Conservation (phyloP, 2,888 invertebrate genomes). For the Habroteleia sp. region DNA sequence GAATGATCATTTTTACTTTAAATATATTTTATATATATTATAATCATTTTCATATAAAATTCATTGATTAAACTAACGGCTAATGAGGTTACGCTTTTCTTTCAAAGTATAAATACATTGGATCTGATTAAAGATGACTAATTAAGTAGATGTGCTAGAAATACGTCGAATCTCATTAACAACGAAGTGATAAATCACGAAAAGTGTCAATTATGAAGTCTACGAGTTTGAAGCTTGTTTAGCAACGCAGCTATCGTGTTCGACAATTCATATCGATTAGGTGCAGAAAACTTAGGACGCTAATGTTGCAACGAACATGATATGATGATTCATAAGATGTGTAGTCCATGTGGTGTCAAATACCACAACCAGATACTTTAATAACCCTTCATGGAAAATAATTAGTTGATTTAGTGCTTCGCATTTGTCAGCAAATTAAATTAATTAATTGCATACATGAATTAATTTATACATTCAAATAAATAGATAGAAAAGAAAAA, state of each 20-base stretch:
- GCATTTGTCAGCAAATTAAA: conserved; percentile 33
- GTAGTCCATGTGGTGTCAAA: conserved; percentile 65
- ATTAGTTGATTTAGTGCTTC: conserved; percentile 75
- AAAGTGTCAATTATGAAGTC: conserved; percentile 55
- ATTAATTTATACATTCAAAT: too few species aligned
- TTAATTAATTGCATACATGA: too few species aligned
- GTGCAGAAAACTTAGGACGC: conserved; percentile 9
- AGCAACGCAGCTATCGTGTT: conserved; percentile 27
- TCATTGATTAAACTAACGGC: too few species aligned
- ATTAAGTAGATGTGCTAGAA: conserved; percentile 22
- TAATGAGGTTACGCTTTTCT: conserved; percentile 6
- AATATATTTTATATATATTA: too few species aligned
- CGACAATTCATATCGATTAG: conserved; percentile 43
- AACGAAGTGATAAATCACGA: conserved; percentile 44
- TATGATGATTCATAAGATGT: conserved; percentile 50
- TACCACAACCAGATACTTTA: conserved; percentile 78
- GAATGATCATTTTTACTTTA: too few species aligned
- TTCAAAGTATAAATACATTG: conserved; percentile 11
- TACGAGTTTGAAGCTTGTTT: conserved; percentile 22
- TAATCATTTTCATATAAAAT: too few species aligned
- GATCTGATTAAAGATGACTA: conserved; percentile 22
- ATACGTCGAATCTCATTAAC: conserved; percentile 19
- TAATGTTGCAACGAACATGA: conserved; percentile 38
- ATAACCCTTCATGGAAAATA: conserved; percentile 79
- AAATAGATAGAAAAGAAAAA: too few species aligned